Base-by-base conservation (phyloP, 2,888 invertebrate genomes). In the Eugnorisma glareosa region DNA sequence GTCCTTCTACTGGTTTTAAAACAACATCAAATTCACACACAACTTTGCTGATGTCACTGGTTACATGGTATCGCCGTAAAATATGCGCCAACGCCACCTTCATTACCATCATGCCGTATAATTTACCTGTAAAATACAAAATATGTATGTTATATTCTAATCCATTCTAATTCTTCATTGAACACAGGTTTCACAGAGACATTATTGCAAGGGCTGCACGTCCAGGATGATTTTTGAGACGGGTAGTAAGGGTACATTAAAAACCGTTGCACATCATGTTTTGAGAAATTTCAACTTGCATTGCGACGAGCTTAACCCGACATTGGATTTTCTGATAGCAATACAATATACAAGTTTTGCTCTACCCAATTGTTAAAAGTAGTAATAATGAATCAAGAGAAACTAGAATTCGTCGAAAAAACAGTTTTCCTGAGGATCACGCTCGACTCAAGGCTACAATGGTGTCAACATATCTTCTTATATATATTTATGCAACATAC, bases 91-190 rank as follows among this genome's bases (percentile, higher is more conserved):
- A 21, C 13, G 72, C 54, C 6, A 4, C 48, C 64, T 78, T 78
- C 31, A 80, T 45, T 13, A n/a, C 4, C 80, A 78, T 72, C 72
- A 78, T 80, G 64, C 37, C 2, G 48, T 24, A 78, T 18, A 28
- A 0, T 78, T 72, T 78, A 54, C 78, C 78, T 78, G 63, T 28
- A 48, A 48, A 54, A 18, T 35, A 43, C 43, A 8, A 24, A 63
- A 5, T 24, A 2, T 37, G 11, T 24, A 11, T 24, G 5, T 61
- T 37, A 63, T 24, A 35, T 63, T 5, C 61, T 61, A 59, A 6
- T 21, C 0, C 7, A 35, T 11, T 24, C 24, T 5, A 2, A 10
- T 63, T 63, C 7, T 24, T 37, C 24, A 7, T 21, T 24, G 13
- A 2, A 63, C 24, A 24, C 8, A 63, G 13, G 37, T 18, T 63